phyloP scores from a whole-genome alignment of 53 echinoderm and acorn worm species.

The Astropecten irregularis region DNA sequence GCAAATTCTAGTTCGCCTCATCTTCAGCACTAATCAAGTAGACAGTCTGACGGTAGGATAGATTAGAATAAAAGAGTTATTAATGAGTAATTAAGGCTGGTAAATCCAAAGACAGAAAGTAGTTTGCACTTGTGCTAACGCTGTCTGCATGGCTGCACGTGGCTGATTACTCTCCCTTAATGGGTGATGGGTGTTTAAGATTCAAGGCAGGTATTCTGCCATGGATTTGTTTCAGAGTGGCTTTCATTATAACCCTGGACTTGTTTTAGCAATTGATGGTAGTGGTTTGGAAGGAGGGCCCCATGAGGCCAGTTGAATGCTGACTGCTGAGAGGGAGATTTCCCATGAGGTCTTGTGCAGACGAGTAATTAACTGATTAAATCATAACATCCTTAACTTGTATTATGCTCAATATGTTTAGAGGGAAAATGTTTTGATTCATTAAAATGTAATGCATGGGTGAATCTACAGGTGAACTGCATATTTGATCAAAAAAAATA shows the following conservation, averaged over 20 bases:
- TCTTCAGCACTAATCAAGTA: slow-evolving; percentile 41
- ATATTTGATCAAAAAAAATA: too few species aligned
- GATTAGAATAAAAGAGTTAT: slow-evolving; percentile 59
- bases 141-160: slow-evolving; percentile 8
- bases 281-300: slow-evolving; percentile 14
- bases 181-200: slow-evolving; percentile 53
- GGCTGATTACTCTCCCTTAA: slow-evolving; percentile 17
- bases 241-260: slow-evolving; percentile 18
- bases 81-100: slow-evolving; percentile 57
- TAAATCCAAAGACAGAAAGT: slow-evolving; percentile 45
- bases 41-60: slow-evolving; percentile 56
- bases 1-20: slow-evolving; percentile 27
- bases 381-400: slow-evolving; percentile 57
- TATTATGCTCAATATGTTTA: slow-evolving; percentile 29
- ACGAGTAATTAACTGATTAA: slow-evolving; percentile 57
- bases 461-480: slow-evolving; percentile 46
- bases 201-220: slow-evolving; percentile 44
- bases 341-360: slow-evolving; percentile 24
- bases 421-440: slow-evolving; percentile 42
- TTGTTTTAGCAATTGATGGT: slow-evolving; percentile 39
- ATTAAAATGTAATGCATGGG: slow-evolving; percentile 41
- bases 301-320: slow-evolving; percentile 14
- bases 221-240: slow-evolving; percentile 47
- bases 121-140: slow-evolving; percentile 54
- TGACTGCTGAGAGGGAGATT: slow-evolving; percentile 30